phyloP scores from a whole-genome alignment of 2,888 invertebrate genomes.

The Erebia aethiops region DNA sequence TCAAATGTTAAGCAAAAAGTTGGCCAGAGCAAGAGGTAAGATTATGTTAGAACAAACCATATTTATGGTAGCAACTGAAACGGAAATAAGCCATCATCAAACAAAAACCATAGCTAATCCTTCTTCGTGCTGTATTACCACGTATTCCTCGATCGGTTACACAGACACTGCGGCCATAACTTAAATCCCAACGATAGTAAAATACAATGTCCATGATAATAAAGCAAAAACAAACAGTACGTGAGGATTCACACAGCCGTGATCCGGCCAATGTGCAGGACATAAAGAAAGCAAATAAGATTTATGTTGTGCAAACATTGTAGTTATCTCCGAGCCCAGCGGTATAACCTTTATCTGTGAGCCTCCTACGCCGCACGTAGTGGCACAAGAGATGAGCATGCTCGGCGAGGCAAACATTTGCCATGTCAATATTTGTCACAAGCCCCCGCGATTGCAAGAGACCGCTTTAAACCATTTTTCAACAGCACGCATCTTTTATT shows the following conservation, averaged over 20 bases:
- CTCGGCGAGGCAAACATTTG: constrained; percentile 73
- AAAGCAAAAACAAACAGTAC: constrained; percentile 63
- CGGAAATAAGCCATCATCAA: constrained; percentile 15
- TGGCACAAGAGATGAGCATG: constrained; percentile 66
- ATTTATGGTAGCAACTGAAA: constrained; percentile 11
- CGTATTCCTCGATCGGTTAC: constrained; percentile 13
- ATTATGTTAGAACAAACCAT: not conserved
- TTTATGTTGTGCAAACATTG: constrained; percentile 74
- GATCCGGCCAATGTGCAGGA: constrained; percentile 64
- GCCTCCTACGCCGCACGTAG: constrained; percentile 62
- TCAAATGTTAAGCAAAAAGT: not conserved
- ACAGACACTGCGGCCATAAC: constrained; percentile 19
- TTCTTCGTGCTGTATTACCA: constrained; percentile 2
- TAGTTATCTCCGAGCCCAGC: constrained; percentile 58
- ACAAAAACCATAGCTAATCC: constrained; percentile 20
- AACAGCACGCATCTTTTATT: constrained; percentile 44
- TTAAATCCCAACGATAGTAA: constrained; percentile 26
- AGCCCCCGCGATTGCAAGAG: constrained; percentile 65
- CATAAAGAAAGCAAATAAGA: constrained; percentile 73
- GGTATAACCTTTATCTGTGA: constrained; percentile 62
- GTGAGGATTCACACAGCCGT: constrained; percentile 63
- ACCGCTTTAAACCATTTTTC: constrained; percentile 52
- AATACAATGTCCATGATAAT: constrained; percentile 38
- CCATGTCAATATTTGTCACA: constrained; percentile 73
- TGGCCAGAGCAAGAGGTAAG: not conserved